A percentile compares a stretch with the other conserved stretches of the same genome.
Evolutionary conservation across 2,888 invertebrate genomes (phyloP).

Genomic region (Agonopterix heracliana): DNA sequence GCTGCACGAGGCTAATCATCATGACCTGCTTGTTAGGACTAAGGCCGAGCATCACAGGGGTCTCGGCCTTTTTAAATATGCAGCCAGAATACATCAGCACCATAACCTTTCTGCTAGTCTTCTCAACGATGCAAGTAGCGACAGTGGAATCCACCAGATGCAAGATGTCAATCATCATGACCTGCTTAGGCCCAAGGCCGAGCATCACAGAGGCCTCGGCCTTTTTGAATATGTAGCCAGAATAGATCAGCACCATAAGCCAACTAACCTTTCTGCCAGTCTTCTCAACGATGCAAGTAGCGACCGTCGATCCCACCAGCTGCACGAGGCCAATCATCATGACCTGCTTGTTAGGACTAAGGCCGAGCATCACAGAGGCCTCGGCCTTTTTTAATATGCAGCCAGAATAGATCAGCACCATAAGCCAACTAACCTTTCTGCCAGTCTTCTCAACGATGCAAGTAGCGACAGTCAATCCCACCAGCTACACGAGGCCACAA

Average conservation of each 20-base stretch:
- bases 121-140: slow-evolving; percentile 61
- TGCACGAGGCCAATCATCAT: slow-evolving; percentile 62
- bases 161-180: slow-evolving; percentile 59
- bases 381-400: slow-evolving; percentile 58
- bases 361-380: slow-evolving; percentile 41
- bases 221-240: slow-evolving; percentile 53
- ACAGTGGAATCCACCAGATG: slow-evolving; percentile 56
- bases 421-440: slow-evolving; percentile 67
- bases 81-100: slow-evolving; percentile 63
- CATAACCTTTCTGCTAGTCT: slow-evolving; percentile 67
- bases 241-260: slow-evolving; percentile 59
- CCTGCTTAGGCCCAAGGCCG: slow-evolving; percentile 56
- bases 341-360: slow-evolving; percentile 64
- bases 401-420: slow-evolving; percentile 63
- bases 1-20: slow-evolving; percentile 56
- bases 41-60: slow-evolving; percentile 43
- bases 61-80: slow-evolving; percentile 43
- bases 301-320: slow-evolving; percentile 52
- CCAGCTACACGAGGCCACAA: slow-evolving; percentile 54
- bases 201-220: slow-evolving; percentile 40
- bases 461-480: slow-evolving; percentile 57
- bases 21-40: slow-evolving; percentile 65
- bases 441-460: slow-evolving; percentile 65
- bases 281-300: slow-evolving; percentile 60
- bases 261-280: slow-evolving; percentile 58